Base-by-base conservation (phyloP, 1,140 invertebrate genomes). In the Calliopsis andreniformis region DNA sequence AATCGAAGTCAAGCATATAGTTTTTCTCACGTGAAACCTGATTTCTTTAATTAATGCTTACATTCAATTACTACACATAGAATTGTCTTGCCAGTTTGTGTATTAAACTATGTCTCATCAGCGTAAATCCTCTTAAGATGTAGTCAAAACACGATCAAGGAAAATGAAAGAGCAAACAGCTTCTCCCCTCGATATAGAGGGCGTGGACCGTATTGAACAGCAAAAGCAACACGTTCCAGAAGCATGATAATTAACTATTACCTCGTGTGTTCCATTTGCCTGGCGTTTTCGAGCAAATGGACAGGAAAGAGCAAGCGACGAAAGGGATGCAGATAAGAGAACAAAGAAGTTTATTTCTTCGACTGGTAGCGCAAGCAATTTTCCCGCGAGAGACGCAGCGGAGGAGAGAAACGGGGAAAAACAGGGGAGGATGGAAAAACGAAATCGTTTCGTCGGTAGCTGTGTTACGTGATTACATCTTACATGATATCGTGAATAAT, bases 401-500 rank as follows among this genome's bases (percentile, higher is more conserved):
- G 18, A 14, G 23, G 64, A 8, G 39, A 6, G 49, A 5, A 25
- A 35, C 7, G 14, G 28, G 42, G 28, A 51, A 61, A 63, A 42
- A 58, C 63, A 20, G 18, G 42, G 16, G 20, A n/a, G n/a, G n/a
- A n/a, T n/a, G n/a, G n/a, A n/a, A n/a, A n/a, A 66, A 66, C 62
- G 49, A 66, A 73, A 73, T 73, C 71, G 71, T 73, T 73, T 73
- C 53, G 72, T 68, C 64, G 53, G 72, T 68, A 68, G 30, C 51
- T 49, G 32, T 51, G 63, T 76, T 76, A 59, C 72, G 72, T 68
- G 72, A 76, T 76, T 76, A 76, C 63, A 68, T 68, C 63, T 68
- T 76, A 68, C 64, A 68, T 68, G 72, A 76, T 76, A 76, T 59
- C 43, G 72, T 76, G 72, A 76, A 76, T 76, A 76, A 76, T 76